Conservation (phyloP, 2,888 invertebrate species). For the Strigamia transsilvanica region DNA sequence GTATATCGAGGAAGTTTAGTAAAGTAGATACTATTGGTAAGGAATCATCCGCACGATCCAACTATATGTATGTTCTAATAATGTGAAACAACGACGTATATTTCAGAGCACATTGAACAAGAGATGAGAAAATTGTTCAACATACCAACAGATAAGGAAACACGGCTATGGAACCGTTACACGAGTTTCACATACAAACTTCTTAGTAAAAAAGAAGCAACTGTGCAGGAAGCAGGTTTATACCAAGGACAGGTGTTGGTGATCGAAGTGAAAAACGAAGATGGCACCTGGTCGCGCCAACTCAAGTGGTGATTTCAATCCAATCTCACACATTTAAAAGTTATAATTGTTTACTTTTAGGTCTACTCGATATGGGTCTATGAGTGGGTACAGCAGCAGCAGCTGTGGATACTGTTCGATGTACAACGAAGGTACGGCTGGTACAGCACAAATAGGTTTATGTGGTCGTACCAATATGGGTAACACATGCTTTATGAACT, state of each 20-base stretch:
- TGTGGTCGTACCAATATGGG: slow-evolving; percentile 68
- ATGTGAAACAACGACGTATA: background rate
- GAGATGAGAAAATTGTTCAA: slow-evolving; percentile 64
- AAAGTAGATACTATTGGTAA: slow-evolving; percentile 65
- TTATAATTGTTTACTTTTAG: slow-evolving; percentile 34
- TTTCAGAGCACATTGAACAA: slow-evolving; percentile 59
- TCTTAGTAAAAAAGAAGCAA: slow-evolving; percentile 63
- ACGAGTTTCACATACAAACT: slow-evolving; percentile 65
- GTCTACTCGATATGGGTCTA: slow-evolving; percentile 44
- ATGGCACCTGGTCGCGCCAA: slow-evolving; percentile 66
- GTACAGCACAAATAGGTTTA: slow-evolving; percentile 63
- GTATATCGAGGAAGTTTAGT: slow-evolving; percentile 63
- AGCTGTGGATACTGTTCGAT: slow-evolving; percentile 58
- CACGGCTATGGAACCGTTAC: slow-evolving; percentile 65
- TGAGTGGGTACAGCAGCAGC: slow-evolving; percentile 58
- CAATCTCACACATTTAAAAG: background rate
- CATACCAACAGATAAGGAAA: slow-evolving; percentile 64
- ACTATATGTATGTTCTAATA: too few relatives aligned
- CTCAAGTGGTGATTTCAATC: slow-evolving; percentile 59
- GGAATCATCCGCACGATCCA: slow-evolving; percentile 7
- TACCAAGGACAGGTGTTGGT: slow-evolving; percentile 65
- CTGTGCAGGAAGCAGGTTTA: slow-evolving; percentile 65
- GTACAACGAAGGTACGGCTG: slow-evolving; percentile 57
- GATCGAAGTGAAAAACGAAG: slow-evolving; percentile 65
- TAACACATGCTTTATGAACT: slow-evolving; percentile 69